Conservation (phyloP, 2,797 vertebrate genomes). For the Urocyon cinereoargenteus region DNA sequence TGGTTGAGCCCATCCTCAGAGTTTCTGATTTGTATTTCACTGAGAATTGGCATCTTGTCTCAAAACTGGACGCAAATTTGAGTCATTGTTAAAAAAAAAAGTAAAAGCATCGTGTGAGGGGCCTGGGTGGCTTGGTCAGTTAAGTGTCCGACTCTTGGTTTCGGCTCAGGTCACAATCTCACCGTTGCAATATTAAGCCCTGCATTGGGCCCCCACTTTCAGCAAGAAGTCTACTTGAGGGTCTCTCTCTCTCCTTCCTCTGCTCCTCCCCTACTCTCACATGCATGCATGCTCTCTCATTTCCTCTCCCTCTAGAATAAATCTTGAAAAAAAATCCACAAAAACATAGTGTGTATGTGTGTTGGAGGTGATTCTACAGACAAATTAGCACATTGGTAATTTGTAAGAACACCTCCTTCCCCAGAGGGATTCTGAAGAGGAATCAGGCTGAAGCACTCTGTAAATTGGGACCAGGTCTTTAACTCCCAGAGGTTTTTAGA, state of each 20-base stretch:
- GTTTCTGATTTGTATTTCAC: background rate
- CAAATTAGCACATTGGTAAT: background rate
- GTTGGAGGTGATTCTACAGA: background rate
- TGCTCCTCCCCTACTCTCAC: background rate
- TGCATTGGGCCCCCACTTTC: background rate
- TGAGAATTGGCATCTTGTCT: background rate
- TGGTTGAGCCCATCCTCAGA: background rate
- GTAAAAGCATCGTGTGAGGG: background rate
- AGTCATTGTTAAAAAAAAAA: background rate
- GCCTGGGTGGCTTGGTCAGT: background rate
- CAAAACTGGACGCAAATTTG: background rate
- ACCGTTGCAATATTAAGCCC: background rate
- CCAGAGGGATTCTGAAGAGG: background rate
- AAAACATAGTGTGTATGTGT: background rate
- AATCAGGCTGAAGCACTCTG: background rate
- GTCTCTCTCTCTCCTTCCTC: background rate
- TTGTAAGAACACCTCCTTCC: background rate
- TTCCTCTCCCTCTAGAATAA: background rate
- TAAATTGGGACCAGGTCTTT: background rate
- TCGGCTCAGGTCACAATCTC: background rate
- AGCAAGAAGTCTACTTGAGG: background rate
- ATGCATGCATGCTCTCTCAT: background rate
- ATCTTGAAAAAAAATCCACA: background rate
- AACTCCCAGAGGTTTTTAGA: background rate
- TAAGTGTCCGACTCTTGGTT: background rate